Percentiles rank a stretch among this genome's conserved stretches.
Conservation (phyloP, 2,888 invertebrate species). For the Lucinisca nassula region DNA sequence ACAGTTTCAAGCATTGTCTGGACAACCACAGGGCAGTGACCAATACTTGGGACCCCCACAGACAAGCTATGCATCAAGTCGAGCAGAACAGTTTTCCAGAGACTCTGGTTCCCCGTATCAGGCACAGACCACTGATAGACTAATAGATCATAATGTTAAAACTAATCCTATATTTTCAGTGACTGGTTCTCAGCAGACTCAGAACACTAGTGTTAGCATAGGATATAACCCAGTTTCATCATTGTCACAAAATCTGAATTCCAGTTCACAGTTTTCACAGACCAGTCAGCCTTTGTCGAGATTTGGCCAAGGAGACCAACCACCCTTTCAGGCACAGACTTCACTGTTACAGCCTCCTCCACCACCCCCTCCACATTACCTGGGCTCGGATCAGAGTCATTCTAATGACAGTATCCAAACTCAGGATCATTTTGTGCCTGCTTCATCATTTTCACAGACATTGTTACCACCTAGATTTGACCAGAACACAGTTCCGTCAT, state of each 20-base stretch:
- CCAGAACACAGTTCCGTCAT: no score
- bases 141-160: background rate
- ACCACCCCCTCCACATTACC: conserved; percentile 48
- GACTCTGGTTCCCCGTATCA: background rate
- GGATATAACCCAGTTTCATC: background rate
- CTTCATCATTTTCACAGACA: background rate
- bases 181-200: background rate
- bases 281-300: background rate
- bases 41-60: background rate
- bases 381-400: conserved; percentile 28
- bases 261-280: background rate
- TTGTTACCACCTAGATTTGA: no score
- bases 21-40: background rate
- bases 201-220: background rate
- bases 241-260: background rate
- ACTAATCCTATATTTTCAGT: background rate
- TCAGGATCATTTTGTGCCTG: background rate
- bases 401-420: background rate
- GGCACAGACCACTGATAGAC: background rate
- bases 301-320: conserved; percentile 13
- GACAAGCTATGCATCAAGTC: conserved; percentile 2
- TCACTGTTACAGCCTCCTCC: conserved; percentile 51
- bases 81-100: background rate
- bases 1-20: background rate
- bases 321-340: conserved; percentile 38